Conservation (phyloP, 30 jellyfish, hydroid and myxozoan genomes). For the Aurelia coerulea region DNA sequence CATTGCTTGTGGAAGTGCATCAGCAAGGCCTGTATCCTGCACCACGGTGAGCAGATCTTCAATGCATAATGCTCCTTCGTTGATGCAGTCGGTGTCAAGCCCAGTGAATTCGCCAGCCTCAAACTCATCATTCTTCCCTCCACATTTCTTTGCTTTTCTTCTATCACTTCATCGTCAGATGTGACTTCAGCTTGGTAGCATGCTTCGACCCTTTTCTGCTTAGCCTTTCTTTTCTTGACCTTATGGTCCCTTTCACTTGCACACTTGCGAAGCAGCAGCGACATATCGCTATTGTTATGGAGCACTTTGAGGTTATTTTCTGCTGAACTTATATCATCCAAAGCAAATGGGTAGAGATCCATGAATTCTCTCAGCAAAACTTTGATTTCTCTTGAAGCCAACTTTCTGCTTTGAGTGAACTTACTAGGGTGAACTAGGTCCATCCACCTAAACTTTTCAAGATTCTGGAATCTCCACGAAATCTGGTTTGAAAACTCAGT, state of each 20-base stretch:
- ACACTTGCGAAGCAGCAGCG: neutral
- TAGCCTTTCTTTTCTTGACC: neutral
- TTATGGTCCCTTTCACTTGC: neutral
- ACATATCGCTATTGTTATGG: neutral
- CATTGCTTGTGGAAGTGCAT: slow-evolving; percentile 48
- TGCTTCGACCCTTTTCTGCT: neutral
- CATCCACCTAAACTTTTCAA: slow-evolving; percentile 20
- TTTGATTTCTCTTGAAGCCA: neutral
- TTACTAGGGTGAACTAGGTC: slow-evolving; percentile 12
- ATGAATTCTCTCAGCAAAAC: neutral
- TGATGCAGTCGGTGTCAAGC: too few relatives aligned
- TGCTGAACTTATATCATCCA: slow-evolving; percentile 3
- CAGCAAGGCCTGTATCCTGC: neutral
- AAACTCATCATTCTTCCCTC: slow-evolving; percentile 24
- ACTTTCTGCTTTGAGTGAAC: slow-evolving; percentile 1
- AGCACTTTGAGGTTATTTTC: slow-evolving; percentile 12
- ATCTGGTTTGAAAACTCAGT: slow-evolving; percentile 6
- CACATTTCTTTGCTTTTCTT: slow-evolving; percentile 18
- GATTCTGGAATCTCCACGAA: slow-evolving; percentile 16
- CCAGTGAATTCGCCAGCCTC: slow-evolving; percentile 13
- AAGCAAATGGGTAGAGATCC: slow-evolving; percentile 36
- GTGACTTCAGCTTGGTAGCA: slow-evolving; percentile 10
- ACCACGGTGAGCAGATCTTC: too few relatives aligned
- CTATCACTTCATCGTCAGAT: neutral
- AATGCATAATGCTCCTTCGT: too few relatives aligned